Percentiles rank a stretch among this genome's conserved stretches.
These are phyloP conservation scores for Pandemis cinnamomeana DNA, from an alignment of 2,888 invertebrate species.

Conservation along the genomic window DNA sequence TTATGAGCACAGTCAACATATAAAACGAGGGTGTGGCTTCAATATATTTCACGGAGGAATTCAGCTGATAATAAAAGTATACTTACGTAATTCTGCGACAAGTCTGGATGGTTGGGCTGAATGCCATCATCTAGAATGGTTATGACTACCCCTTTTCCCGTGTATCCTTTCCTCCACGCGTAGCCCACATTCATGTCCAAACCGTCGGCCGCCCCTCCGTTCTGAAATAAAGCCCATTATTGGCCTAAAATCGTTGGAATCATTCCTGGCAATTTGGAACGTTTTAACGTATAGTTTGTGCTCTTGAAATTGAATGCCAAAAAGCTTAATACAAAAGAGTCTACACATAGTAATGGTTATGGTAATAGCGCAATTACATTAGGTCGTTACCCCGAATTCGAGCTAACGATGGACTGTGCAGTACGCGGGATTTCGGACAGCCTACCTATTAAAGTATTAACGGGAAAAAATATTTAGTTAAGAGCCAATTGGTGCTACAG, in stretches of 20 bases:
- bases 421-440: constrained; percentile 16
- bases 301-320: constrained; percentile 38
- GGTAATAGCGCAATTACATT: constrained; percentile 40
- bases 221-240: constrained; percentile 82
- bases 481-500: too few species aligned
- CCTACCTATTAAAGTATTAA: neutral
- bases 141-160: constrained; percentile 97
- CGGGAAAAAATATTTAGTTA: too few species aligned
- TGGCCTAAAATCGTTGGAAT: constrained; percentile 34
- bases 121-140: constrained; percentile 99
- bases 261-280: constrained; percentile 36
- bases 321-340: constrained; percentile 40
- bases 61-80: constrained; percentile 49
- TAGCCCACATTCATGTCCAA: constrained; percentile 98
- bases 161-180: constrained; percentile 98
- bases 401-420: constrained; percentile 34
- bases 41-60: constrained; percentile 17
- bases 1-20: constrained; percentile 6
- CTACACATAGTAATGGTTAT: constrained; percentile 35
- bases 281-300: constrained; percentile 34
- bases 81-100: constrained; percentile 95
- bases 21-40: constrained; percentile 9
- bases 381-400: constrained; percentile 32
- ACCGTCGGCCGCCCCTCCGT: constrained; percentile 96
- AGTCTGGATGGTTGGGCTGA: constrained; percentile 97